Percentiles rank a stretch among this genome's conserved stretches.
Conservation (phyloP, 35 echinoderm and acorn worm genomes). For the Lytechinus variegatus region DNA sequence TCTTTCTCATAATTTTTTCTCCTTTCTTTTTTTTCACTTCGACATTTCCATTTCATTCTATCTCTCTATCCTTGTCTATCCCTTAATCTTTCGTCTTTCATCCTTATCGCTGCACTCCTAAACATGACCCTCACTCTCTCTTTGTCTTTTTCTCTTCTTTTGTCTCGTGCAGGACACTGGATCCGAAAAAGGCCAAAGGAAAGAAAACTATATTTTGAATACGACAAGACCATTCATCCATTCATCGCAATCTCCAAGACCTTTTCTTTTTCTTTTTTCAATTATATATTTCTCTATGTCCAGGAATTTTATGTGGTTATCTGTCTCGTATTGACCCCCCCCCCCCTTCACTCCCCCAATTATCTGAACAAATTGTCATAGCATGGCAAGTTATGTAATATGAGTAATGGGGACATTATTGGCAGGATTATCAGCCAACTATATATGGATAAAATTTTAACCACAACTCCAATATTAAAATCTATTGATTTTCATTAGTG, state of each 20-base stretch:
- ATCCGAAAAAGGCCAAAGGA: conserved; percentile 62
- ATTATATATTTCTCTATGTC: neutral
- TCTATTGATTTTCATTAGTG: too few species aligned
- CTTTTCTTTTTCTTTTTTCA: neutral
- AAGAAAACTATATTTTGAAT: conserved; percentile 76
- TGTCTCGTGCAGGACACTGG: conserved; percentile 49
- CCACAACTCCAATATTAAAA: too few species aligned
- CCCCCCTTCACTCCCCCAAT: too few species aligned
- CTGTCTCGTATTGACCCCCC: too few species aligned
- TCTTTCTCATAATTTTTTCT: too few species aligned
- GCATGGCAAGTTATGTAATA: neutral
- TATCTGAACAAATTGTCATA: neutral
- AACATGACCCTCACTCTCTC: neutral
- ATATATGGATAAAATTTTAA: too few species aligned
- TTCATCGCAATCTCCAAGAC: neutral
- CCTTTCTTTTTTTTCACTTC: too few species aligned
- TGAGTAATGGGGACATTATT: neutral
- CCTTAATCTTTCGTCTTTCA: too few species aligned
- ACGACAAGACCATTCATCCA: neutral
- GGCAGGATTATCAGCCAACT: neutral
- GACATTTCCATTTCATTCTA: too few species aligned
- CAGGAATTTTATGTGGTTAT: neutral
- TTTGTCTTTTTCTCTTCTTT: neutral
- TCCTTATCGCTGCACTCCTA: too few species aligned
- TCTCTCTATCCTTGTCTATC: too few species aligned